A percentile compares a stretch with the other conserved stretches of the same genome.
phyloP scores from a whole-genome alignment of 2,888 invertebrate genomes.

The Pyrocoelia pectoralis region DNA sequence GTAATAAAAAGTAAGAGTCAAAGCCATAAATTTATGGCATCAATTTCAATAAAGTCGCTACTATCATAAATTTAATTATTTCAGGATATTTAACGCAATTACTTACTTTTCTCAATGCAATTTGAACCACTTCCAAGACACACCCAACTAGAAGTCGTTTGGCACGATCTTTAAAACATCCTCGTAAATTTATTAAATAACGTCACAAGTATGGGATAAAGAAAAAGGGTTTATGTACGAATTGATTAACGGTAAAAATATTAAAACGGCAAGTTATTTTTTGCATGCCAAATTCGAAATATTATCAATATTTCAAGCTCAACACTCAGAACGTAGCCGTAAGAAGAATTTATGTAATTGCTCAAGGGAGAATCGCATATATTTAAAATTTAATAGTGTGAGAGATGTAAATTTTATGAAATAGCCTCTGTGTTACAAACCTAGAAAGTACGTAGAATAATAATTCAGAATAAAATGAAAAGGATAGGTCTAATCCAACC shows the following conservation, averaged over 20 bases:
- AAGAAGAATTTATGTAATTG: slow-evolving; percentile 21
- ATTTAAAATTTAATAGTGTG: not conserved
- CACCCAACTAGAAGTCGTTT: slow-evolving; percentile 18
- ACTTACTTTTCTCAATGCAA: slow-evolving; percentile 12
- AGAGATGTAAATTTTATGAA: not conserved
- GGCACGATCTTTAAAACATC: slow-evolving; percentile 14
- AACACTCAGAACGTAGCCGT: not conserved
- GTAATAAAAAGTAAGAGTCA: too few species aligned
- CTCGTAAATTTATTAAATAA: slow-evolving; percentile 15
- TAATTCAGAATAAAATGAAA: slow-evolving; percentile 23
- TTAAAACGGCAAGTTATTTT: not conserved
- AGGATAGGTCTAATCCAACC: slow-evolving; percentile 23
- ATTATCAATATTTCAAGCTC: slow-evolving; percentile 22
- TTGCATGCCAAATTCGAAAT: not conserved
- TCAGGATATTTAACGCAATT: not conserved
- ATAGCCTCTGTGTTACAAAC: not conserved
- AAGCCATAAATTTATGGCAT: too few species aligned
- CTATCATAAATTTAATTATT: not conserved
- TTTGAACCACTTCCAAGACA: slow-evolving; percentile 22
- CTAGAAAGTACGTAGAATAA: slow-evolving; percentile 1
- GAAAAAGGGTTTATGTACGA: not conserved
- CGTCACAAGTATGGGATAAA: not conserved
- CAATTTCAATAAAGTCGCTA: too few species aligned
- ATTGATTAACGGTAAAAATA: not conserved
- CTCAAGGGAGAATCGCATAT: not conserved